Percentiles rank a stretch among this genome's conserved stretches.
Evolutionary conservation across 2,888 invertebrate genomes (phyloP).

Genomic region (Antheraea yamamai): DNA sequence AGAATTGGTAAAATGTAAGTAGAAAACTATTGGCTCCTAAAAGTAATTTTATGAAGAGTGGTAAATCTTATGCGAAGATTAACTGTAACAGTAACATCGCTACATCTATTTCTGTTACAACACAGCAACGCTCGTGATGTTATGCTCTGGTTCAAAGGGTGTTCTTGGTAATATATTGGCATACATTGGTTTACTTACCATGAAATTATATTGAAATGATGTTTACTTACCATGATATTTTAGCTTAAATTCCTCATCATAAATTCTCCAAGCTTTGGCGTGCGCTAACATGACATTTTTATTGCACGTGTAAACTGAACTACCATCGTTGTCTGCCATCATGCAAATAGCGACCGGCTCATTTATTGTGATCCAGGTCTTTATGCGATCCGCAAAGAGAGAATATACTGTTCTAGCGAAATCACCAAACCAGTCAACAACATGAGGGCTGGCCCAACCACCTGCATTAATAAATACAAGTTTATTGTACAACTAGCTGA

Average conservation of each 20-base stretch:
- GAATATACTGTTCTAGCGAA: slow-evolving; percentile 80
- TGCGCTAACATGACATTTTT: slow-evolving; percentile 86
- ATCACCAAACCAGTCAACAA: slow-evolving; percentile 81
- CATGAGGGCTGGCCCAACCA: slow-evolving; percentile 80
- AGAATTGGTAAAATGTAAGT: no score
- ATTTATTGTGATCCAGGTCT: slow-evolving; percentile 86
- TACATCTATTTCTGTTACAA: no score
- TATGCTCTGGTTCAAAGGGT: no score
- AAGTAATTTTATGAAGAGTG: no score
- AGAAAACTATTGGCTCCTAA: no score
- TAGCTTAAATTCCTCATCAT: slow-evolving; percentile 37
- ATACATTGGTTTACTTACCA: slow-evolving; percentile 62
- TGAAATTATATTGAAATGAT: no score
- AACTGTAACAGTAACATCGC: no score
- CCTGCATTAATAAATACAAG: slow-evolving; percentile 51
- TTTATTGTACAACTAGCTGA: no score
- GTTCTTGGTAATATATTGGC: no score
- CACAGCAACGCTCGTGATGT: no score
- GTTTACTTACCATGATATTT: slow-evolving; percentile 65
- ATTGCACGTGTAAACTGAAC: slow-evolving; percentile 78
- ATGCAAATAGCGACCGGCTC: slow-evolving; percentile 80
- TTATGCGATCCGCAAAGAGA: slow-evolving; percentile 82
- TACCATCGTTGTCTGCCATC: slow-evolving; percentile 60
- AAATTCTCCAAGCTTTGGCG: no score
- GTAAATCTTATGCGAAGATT: no score